Base-by-base conservation (phyloP, 2,888 invertebrate species). In the Platynereis dumerilii region DNA sequence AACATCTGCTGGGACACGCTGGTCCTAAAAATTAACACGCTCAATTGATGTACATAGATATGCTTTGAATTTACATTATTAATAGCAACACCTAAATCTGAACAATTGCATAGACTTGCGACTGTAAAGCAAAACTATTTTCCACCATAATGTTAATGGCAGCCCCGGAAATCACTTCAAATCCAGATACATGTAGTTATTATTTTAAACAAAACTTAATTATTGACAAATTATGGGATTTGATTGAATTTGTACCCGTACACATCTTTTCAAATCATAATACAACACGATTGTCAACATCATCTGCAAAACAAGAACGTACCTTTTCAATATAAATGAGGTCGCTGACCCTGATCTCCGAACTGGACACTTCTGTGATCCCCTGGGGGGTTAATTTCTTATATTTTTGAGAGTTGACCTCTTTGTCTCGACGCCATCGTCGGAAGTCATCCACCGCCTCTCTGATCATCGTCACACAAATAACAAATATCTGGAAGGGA, bases 381-480 rank as follows among this genome's bases (percentile, higher is more conserved):
- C 84, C 89, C 82, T 75, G 88, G 85, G 90, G 85, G 17, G 91
- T 89, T 69, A 98, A 86, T 67, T 94, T 90, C 78, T 91, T 91
- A 84, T 97, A 99, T 76, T 91, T 91, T 83, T 97, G 94, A 68
- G 91, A 90, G 84, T 99, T 99, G 5, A 99, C 94, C 87, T 98
- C 97, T 81, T 91, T 92, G 85, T 99, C 99, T 67, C 99, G 87
- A 81, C 94, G 89, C 84, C 91, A 92, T 75, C 99, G 88, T 74
- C 96, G 88, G 78, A 95, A 90, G 85, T 99, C 99, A 86, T 99
- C 99, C 28, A 97, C 89, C 0, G 95, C 96, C 85, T 99, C 99
- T 59, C 99, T 90, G 80, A 93, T 92, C 83, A 99, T 89, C 17
- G 99, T 99, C 12, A 99, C 96, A 72, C 92, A 89, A 65, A 99